Evolutionary conservation across 2,888 invertebrate genomes (phyloP).

Genomic region (Eueremaeus valkanovi): DNA sequence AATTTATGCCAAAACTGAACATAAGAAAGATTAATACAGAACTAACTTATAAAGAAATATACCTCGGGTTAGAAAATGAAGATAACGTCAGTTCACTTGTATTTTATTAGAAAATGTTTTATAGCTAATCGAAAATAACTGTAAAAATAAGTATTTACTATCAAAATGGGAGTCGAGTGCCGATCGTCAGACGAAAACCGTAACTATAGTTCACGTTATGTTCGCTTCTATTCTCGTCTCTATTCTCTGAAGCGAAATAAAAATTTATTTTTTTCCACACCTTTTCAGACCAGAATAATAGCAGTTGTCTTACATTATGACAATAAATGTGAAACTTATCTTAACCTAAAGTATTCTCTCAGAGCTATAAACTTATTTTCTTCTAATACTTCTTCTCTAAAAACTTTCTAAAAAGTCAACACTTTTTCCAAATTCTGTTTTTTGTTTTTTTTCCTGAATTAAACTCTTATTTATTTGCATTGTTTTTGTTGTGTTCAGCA

Average conservation of each 20-base stretch:
- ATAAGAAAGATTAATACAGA: no score
- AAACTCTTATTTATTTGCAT: not conserved
- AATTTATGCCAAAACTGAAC: no score
- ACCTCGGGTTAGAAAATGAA: not conserved
- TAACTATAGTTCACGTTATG: not conserved
- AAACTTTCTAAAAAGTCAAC: no score
- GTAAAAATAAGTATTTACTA: not conserved
- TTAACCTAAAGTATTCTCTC: not conserved
- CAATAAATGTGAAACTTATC: not conserved
- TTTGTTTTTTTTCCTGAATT: no score
- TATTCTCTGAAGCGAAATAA: conserved; percentile 15
- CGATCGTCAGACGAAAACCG: not conserved
- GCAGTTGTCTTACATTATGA: conserved; percentile 4
- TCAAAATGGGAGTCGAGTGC: not conserved
- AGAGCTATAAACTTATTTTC: not conserved
- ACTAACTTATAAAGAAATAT: not conserved
- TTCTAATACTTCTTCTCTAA: no score
- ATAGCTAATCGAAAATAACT: not conserved
- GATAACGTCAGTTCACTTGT: not conserved
- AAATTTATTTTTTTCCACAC: conserved; percentile 17
- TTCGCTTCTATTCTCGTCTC: not conserved
- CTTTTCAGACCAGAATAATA: not conserved
- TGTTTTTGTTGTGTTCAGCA: conserved; percentile 57
- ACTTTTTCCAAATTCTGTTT: no score
- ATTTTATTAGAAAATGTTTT: not conserved